phyloP scores from a whole-genome alignment of 2,888 invertebrate species.

The Caenorhabditis panamensis region DNA sequence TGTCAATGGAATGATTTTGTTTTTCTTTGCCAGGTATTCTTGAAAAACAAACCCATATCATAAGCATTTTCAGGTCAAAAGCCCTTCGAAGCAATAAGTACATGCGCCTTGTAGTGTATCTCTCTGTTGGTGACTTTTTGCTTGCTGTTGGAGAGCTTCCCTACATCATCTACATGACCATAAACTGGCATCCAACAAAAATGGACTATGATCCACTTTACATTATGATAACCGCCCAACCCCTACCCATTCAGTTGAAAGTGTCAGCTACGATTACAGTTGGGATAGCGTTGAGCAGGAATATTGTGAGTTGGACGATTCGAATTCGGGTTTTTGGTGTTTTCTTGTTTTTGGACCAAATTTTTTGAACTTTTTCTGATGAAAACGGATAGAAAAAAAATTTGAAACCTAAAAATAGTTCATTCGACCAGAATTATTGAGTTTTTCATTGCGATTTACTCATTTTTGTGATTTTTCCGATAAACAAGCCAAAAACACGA shows the following conservation, averaged over 20 bases:
- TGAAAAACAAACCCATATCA: too few relatives aligned
- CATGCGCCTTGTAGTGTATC: slow-evolving; percentile 31
- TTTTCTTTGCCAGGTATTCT: slow-evolving; percentile 33
- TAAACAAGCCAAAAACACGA: too few relatives aligned
- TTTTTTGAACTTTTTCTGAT: too few relatives aligned
- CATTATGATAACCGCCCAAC: slow-evolving; percentile 40
- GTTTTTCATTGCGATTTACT: too few relatives aligned
- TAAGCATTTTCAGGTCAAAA: slow-evolving; percentile 34
- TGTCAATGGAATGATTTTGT: slow-evolving; percentile 39
- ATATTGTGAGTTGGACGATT: too few relatives aligned
- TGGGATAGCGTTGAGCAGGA: slow-evolving; percentile 45
- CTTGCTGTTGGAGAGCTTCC: slow-evolving; percentile 32
- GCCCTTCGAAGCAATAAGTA: slow-evolving; percentile 41
- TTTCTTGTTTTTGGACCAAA: too few relatives aligned
- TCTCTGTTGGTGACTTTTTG: slow-evolving; percentile 39
- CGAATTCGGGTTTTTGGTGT: too few relatives aligned
- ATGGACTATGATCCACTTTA: slow-evolving; percentile 42
- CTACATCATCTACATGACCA: slow-evolving; percentile 47
- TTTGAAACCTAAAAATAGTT: too few relatives aligned
- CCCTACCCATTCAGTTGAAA: slow-evolving; percentile 52
- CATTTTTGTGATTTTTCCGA: too few relatives aligned
- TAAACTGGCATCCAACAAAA: slow-evolving; percentile 40
- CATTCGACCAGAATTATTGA: too few relatives aligned
- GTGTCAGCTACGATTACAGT: slow-evolving; percentile 39
- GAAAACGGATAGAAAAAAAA: too few relatives aligned